Conservation (phyloP, 2,797 vertebrate species). For the Pseudochromis fuscus region DNA sequence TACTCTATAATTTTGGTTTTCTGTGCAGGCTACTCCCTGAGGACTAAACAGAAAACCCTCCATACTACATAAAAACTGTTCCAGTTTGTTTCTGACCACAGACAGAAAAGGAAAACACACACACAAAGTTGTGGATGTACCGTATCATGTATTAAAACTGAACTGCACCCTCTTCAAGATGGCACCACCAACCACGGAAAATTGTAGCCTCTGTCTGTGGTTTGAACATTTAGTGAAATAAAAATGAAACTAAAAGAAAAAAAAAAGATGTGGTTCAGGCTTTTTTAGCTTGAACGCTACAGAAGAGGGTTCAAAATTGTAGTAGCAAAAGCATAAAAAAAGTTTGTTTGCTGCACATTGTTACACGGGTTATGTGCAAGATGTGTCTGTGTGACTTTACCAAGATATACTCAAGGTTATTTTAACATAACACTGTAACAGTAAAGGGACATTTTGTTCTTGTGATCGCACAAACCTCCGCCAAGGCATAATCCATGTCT, state of each 20-base stretch:
- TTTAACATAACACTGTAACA: too few relatives aligned
- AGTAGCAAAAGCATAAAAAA: neutral
- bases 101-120: slow-evolving; percentile 25
- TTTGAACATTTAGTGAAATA: slow-evolving; percentile 52
- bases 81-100: slow-evolving; percentile 59
- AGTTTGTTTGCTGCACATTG: neutral
- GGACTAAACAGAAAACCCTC: slow-evolving; percentile 53
- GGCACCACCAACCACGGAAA: slow-evolving; percentile 60
- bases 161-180: slow-evolving; percentile 54
- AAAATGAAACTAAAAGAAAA: slow-evolving; percentile 59
- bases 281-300: neutral
- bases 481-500: too few relatives aligned
- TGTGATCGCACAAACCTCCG: too few relatives aligned
- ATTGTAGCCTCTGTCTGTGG: slow-evolving; percentile 56
- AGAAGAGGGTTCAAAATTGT: neutral
- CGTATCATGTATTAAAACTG: slow-evolving; percentile 56
- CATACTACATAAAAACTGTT: slow-evolving; percentile 31
- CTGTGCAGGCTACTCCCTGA: slow-evolving; percentile 51
- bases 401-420: too few relatives aligned
- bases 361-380: neutral
- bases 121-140: slow-evolving; percentile 39
- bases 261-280: slow-evolving; percentile 24
- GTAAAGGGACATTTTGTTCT: too few relatives aligned
- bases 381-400: too few relatives aligned
- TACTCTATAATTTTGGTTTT: slow-evolving; percentile 80